These are phyloP conservation scores for Drosophila varians DNA, from an alignment of 1,140 invertebrate genomes.

Conservation along the genomic window DNA sequence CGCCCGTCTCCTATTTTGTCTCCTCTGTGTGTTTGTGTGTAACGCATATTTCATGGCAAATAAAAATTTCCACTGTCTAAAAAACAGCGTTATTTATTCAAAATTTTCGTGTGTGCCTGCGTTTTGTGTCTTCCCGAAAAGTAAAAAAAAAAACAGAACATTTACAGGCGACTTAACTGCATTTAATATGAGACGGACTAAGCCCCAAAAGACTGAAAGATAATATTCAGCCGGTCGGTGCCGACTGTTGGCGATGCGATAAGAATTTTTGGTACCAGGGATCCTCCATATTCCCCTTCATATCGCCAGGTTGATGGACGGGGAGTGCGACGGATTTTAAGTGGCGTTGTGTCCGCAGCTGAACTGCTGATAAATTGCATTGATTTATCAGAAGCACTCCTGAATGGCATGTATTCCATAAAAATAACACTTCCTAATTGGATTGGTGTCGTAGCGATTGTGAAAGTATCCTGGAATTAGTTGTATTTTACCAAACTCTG, in stretches of 20 bases:
- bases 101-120: slow-evolving; percentile 45
- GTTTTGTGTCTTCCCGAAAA: background rate
- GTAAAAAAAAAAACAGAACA: slow-evolving; percentile 11
- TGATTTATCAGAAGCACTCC: slow-evolving; percentile 70
- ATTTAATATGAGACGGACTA: slow-evolving; percentile 73
- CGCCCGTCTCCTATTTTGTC: slow-evolving; percentile 10
- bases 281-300: background rate
- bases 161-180: slow-evolving; percentile 61
- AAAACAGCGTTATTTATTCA: slow-evolving; percentile 63
- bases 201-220: slow-evolving; percentile 56
- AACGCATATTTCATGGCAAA: slow-evolving; percentile 46
- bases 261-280: slow-evolving; percentile 35
- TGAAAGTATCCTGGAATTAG: background rate
- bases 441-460: background rate
- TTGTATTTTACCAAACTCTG: background rate
- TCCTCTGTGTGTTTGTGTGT: background rate
- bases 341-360: slow-evolving; percentile 51
- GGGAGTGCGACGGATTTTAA: slow-evolving; percentile 61
- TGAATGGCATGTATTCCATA: slow-evolving; percentile 6
- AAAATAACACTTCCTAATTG: slow-evolving; percentile 3
- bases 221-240: slow-evolving; percentile 46
- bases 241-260: slow-evolving; percentile 60
- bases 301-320: slow-evolving; percentile 1
- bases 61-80: slow-evolving; percentile 3
- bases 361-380: slow-evolving; percentile 75